These are phyloP conservation scores for Fringilla coelebs DNA, from an alignment of 2,797 vertebrate genomes.

Conservation along the genomic window DNA sequence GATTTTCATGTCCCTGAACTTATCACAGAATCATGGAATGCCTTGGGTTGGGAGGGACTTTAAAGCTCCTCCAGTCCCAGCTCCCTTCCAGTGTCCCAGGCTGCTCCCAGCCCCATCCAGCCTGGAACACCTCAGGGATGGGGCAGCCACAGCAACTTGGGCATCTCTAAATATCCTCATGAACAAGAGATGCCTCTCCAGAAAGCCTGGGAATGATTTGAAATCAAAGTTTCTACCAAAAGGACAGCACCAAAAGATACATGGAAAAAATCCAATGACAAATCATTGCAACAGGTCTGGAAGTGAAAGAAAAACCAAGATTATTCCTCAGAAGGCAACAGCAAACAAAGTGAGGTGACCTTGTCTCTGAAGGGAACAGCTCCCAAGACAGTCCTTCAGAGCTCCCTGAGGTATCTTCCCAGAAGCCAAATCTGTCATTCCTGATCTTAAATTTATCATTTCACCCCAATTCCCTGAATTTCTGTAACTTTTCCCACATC, in stretches of 20 bases:
- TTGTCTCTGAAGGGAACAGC: neutral
- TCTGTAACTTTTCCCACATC: neutral
- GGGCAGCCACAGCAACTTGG: neutral
- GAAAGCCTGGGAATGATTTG: neutral
- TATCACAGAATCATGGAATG: neutral
- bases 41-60: neutral
- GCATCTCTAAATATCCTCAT: too few relatives aligned
- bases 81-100: neutral
- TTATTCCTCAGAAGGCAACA: neutral
- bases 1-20: neutral
- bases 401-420: neutral
- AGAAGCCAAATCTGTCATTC: neutral
- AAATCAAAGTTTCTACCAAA: neutral
- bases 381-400: neutral
- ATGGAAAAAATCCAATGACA: accelerated
- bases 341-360: neutral
- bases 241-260: neutral
- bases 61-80: neutral
- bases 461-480: neutral
- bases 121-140: neutral
- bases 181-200: neutral
- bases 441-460: neutral
- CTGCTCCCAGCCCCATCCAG: neutral
- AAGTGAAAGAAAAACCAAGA: neutral
- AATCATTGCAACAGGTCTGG: neutral